These are phyloP conservation scores for Tragopan temminckii DNA, from an alignment of 2,797 vertebrate genomes.

Conservation along the genomic window DNA sequence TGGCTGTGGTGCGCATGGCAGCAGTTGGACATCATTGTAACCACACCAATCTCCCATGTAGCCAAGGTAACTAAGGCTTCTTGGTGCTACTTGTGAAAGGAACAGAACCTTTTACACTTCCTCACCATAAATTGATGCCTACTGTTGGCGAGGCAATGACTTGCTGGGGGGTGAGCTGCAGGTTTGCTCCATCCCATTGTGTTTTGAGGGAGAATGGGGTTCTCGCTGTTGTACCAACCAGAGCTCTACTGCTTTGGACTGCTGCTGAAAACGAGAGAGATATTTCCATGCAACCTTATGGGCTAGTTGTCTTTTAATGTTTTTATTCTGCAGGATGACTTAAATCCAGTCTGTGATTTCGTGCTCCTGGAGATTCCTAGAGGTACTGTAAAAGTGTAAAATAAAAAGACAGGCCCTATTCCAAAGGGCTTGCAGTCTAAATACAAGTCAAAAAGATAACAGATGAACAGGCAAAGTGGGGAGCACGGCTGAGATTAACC, in stretches of 20 bases:
- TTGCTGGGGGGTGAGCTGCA: neutral
- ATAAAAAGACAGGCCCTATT: conserved; percentile 21
- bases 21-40: neutral
- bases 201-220: neutral
- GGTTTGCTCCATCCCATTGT: fast-evolving
- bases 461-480: conserved; percentile 6
- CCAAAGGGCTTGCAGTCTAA: conserved; percentile 28
- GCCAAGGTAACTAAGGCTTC: neutral
- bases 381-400: conserved; percentile 26
- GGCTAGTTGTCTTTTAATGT: conserved; percentile 3
- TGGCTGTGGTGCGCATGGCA: neutral
- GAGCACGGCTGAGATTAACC: conserved; percentile 20
- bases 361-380: neutral
- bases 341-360: conserved; percentile 31
- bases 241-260: neutral
- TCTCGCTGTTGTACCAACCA: neutral
- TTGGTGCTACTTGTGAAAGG: neutral
- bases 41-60: neutral
- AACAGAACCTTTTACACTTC: neutral
- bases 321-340: conserved; percentile 23
- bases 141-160: neutral
- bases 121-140: neutral
- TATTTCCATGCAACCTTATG: conserved; percentile 26
- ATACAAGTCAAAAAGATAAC: conserved; percentile 19
- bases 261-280: conserved; percentile 13